phyloP scores from a whole-genome alignment of 2,113 vertebrate species.

The Gnathonemus longibarbis region DNA sequence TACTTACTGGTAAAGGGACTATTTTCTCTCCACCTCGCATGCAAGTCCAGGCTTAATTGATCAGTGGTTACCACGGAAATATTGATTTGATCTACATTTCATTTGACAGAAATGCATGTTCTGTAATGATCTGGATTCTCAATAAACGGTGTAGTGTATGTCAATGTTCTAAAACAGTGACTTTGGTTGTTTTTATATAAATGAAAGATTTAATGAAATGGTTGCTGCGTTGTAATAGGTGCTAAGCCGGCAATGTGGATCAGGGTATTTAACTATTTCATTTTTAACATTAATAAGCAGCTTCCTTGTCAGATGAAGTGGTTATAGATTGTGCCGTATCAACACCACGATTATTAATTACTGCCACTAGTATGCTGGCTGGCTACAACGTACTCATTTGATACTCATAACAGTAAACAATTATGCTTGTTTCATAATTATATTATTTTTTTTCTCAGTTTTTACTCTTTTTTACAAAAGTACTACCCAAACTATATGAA shows the following conservation, averaged over 20 bases:
- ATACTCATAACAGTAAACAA: background rate
- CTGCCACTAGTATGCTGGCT: background rate
- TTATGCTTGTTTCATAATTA: background rate
- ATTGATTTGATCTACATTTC: background rate
- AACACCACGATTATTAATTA: background rate
- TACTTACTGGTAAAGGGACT: constrained; percentile 23
- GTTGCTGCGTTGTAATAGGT: background rate
- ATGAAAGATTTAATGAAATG: background rate
- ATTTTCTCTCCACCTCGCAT: constrained; percentile 36
- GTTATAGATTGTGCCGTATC: background rate
- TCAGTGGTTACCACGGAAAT: constrained; percentile 11
- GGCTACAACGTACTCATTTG: background rate
- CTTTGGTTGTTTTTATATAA: background rate
- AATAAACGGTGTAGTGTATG: background rate
- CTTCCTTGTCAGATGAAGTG: background rate
- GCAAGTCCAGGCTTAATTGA: background rate
- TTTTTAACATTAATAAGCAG: background rate
- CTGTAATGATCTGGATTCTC: background rate
- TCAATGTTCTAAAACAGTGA: background rate
- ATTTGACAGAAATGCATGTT: background rate
- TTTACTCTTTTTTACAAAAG: background rate
- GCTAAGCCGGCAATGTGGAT: background rate
- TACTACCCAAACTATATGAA: background rate
- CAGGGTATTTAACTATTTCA: background rate
- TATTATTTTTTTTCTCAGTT: background rate